phyloP scores from a whole-genome alignment of 2,888 invertebrate species.

The Camponotus fellah region DNA sequence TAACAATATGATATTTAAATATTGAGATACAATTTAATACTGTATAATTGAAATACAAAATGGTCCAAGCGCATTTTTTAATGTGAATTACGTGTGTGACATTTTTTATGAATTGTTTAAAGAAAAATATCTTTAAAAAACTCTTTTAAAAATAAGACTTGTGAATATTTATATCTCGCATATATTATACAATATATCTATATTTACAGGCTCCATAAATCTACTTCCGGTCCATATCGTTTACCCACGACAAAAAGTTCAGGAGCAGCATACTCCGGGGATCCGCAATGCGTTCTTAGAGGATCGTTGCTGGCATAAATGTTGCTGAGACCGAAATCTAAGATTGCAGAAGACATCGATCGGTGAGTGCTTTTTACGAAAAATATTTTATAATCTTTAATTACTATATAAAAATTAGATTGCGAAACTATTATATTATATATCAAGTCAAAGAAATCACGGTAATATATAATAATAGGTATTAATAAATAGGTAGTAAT shows the following conservation, averaged over 20 bases:
- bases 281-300: constrained; percentile 92
- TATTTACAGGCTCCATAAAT: constrained; percentile 92
- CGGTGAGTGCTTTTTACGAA: constrained; percentile 1
- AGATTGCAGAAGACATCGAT: constrained; percentile 41
- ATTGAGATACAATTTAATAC: constrained; percentile 48
- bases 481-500: not conserved
- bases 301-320: constrained; percentile 88
- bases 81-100: not conserved
- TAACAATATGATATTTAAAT: constrained; percentile 20
- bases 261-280: constrained; percentile 93
- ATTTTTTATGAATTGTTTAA: not conserved
- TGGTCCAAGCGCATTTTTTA: not conserved
- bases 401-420: constrained; percentile 16
- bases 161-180: not conserved
- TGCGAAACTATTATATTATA: not conserved
- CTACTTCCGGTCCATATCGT: constrained; percentile 92
- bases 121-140: not conserved
- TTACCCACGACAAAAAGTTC: constrained; percentile 91
- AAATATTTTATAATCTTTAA: not conserved
- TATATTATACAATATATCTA: not conserved
- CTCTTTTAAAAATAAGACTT: not conserved
- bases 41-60: not conserved
- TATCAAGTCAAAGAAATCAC: not conserved
- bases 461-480: not conserved
- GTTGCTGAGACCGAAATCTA: constrained; percentile 93